phyloP scores from a whole-genome alignment of 2,888 invertebrate genomes.

The Drosophila dives region DNA sequence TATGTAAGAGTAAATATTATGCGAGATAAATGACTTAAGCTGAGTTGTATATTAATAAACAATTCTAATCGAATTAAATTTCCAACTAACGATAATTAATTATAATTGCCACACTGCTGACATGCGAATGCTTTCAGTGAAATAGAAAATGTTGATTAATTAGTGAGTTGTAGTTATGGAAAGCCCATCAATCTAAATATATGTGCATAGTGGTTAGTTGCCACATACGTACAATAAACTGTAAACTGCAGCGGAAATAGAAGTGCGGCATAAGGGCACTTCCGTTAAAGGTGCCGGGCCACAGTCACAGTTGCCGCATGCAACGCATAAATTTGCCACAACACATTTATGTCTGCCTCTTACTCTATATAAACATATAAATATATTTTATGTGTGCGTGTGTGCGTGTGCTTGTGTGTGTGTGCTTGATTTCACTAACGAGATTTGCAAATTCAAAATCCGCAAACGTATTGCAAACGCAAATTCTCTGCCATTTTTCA shows the following conservation, averaged over 20 bases:
- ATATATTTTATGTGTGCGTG: neutral
- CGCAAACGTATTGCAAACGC: constrained; percentile 43
- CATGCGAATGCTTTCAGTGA: neutral
- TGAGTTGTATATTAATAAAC: neutral
- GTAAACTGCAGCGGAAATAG: constrained; percentile 69
- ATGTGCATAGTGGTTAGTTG: constrained; percentile 40
- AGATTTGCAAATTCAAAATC: constrained; percentile 59
- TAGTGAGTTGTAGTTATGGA: constrained; percentile 37
- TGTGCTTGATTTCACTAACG: constrained; percentile 56
- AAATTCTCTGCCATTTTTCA: constrained; percentile 68
- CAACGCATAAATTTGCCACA: constrained; percentile 48
- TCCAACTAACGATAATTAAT: neutral
- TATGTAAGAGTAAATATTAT: neutral
- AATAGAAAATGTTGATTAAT: constrained; percentile 41
- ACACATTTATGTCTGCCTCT: constrained; percentile 40
- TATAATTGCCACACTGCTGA: neutral
- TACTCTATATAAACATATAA: neutral
- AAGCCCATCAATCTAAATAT: constrained; percentile 67
- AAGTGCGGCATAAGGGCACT: constrained; percentile 77
- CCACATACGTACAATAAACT: constrained; percentile 15
- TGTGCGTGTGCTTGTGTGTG: constrained; percentile 1
- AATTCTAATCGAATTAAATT: neutral
- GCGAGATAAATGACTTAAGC: neutral
- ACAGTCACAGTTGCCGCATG: constrained; percentile 35
- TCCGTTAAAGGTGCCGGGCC: constrained; percentile 54